These are phyloP conservation scores for Phocides pigmalion DNA, from an alignment of 1,140 invertebrate species.

Conservation along the genomic window DNA sequence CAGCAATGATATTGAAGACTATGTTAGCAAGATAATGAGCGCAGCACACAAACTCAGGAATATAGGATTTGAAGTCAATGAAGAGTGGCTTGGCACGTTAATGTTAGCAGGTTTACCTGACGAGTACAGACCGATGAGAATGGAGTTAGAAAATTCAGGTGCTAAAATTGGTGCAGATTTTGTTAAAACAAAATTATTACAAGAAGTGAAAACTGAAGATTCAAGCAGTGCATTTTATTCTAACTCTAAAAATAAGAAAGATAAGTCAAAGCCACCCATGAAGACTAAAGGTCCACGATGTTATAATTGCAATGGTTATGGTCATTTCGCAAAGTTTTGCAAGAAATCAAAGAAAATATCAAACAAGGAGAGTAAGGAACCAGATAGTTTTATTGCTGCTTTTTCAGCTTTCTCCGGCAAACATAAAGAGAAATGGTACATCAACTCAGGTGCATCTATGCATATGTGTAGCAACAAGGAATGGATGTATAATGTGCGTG, in stretches of 20 bases:
- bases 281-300: conserved; percentile 20
- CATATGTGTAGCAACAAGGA: conserved; percentile 24
- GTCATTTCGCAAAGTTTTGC: conserved; percentile 23
- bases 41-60: conserved; percentile 38
- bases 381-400: conserved; percentile 27
- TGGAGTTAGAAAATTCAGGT: conserved; percentile 33
- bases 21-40: conserved; percentile 36
- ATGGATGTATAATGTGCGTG: conserved; percentile 28
- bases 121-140: conserved; percentile 30
- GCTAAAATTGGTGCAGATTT: conserved; percentile 29
- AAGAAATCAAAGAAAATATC: not conserved
- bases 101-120: conserved; percentile 36
- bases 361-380: not conserved
- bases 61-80: conserved; percentile 34
- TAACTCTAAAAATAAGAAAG: not conserved
- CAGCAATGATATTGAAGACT: conserved; percentile 33
- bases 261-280: not conserved
- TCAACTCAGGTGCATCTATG: conserved; percentile 27
- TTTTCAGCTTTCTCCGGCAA: conserved; percentile 23
- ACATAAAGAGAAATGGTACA: conserved; percentile 21
- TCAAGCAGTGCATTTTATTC: conserved; percentile 22
- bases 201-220: conserved; percentile 26
- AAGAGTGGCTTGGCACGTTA: conserved; percentile 36
- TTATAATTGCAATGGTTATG: conserved; percentile 33
- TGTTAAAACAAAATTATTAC: conserved; percentile 33